Evolutionary conservation across 2,797 vertebrate genomes (phyloP).

Genomic region (Micrastur ruficollis): DNA sequence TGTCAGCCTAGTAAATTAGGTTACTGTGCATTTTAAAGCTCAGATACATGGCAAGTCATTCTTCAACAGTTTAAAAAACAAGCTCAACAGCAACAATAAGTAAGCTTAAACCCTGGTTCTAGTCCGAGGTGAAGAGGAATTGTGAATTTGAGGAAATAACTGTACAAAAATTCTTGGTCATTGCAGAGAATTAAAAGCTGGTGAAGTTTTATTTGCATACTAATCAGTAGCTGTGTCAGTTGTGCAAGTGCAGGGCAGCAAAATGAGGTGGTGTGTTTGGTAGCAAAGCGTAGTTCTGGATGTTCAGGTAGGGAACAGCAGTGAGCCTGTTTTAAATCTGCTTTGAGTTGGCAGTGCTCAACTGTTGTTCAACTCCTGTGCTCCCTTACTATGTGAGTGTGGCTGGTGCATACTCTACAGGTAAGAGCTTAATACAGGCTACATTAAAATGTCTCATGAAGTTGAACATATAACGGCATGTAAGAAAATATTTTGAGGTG

Average conservation of each 20-base stretch:
- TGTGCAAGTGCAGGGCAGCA: not conserved
- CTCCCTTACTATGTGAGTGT: rapidly evolving
- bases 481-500: not conserved
- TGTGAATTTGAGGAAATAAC: not conserved
- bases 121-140: not conserved
- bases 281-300: not conserved
- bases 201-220: not conserved
- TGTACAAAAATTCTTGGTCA: not conserved
- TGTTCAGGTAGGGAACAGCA: not conserved
- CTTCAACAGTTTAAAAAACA: not conserved
- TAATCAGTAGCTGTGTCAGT: not conserved
- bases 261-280: not conserved
- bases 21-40: not conserved
- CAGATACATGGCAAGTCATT: not conserved
- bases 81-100: not conserved
- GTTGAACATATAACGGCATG: not conserved
- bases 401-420: not conserved
- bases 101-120: not conserved
- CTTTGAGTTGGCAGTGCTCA: not conserved
- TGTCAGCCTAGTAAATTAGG: not conserved
- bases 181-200: not conserved
- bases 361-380: not conserved
- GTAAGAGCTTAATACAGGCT: not conserved
- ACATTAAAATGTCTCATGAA: not conserved
- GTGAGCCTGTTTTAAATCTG: not conserved